phyloP scores from a whole-genome alignment of 1,140 invertebrate genomes.

The Psilanteris sp. region DNA sequence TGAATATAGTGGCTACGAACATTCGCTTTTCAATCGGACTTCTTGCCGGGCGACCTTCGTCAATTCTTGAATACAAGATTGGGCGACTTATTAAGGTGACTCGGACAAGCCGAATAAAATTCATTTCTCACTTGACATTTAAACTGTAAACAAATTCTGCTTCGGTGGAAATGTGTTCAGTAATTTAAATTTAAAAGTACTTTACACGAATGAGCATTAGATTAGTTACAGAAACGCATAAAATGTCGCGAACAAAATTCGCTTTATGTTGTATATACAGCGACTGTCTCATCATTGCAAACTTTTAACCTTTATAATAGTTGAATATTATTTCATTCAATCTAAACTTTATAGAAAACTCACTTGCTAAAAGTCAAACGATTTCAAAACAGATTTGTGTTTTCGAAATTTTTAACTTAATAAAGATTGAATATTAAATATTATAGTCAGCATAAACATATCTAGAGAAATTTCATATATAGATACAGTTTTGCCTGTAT shows the following conservation, averaged over 20 bases:
- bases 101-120: constrained; percentile 26
- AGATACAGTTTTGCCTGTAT: too few relatives aligned
- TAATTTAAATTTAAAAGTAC: constrained; percentile 17
- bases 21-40: constrained; percentile 74
- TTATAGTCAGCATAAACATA: too few relatives aligned
- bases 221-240: background rate
- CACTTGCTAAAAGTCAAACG: too few relatives aligned
- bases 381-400: too few relatives aligned
- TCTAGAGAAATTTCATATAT: too few relatives aligned
- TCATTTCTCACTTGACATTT: constrained; percentile 27
- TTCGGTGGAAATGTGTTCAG: background rate
- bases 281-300: background rate
- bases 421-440: too few relatives aligned
- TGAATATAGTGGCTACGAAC: constrained; percentile 63
- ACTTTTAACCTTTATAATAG: constrained; percentile 5
- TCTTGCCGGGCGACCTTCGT: constrained; percentile 63
- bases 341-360: too few relatives aligned
- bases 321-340: constrained; percentile 3
- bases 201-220: background rate
- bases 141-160: constrained; percentile 24
- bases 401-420: too few relatives aligned
- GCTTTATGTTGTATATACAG: background rate
- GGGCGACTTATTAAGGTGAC: constrained; percentile 44
- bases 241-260: background rate
- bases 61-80: constrained; percentile 57